Evolutionary conservation across 1,140 invertebrate genomes (phyloP).

Genomic region (Halictus rubicundus): DNA sequence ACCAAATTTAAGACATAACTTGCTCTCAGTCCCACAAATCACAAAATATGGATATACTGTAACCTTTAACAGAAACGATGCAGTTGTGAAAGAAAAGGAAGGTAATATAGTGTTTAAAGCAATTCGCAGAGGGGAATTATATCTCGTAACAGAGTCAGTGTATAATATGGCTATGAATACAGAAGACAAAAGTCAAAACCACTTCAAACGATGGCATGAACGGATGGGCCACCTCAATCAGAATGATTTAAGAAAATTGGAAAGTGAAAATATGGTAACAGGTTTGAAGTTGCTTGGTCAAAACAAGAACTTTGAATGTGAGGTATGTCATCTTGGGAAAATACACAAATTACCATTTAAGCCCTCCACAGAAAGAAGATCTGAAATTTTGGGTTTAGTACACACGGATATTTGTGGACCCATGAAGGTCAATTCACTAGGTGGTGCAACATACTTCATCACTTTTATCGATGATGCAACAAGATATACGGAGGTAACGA

Average conservation of each 20-base stretch:
- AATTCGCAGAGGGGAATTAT: not conserved
- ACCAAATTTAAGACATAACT: slow-evolving; percentile 33
- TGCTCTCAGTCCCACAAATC: slow-evolving; percentile 26
- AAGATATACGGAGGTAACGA: slow-evolving; percentile 12
- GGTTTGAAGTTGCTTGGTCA: not conserved
- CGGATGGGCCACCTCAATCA: slow-evolving; percentile 23
- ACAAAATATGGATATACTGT: slow-evolving; percentile 34
- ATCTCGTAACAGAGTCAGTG: slow-evolving; percentile 54
- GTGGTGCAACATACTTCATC: slow-evolving; percentile 49
- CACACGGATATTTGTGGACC: slow-evolving; percentile 28
- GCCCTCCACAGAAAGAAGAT: not conserved
- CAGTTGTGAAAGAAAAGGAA: not conserved
- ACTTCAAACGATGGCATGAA: slow-evolving; percentile 26
- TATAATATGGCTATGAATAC: slow-evolving; percentile 63
- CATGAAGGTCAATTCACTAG: slow-evolving; percentile 41
- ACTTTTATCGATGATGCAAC: slow-evolving; percentile 57
- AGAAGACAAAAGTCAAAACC: slow-evolving; percentile 63
- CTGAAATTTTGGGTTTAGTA: not conserved
- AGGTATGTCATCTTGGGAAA: slow-evolving; percentile 16
- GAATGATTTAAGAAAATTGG: not conserved
- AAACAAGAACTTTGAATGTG: not conserved
- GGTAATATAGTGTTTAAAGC: slow-evolving; percentile 8
- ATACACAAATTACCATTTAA: slow-evolving; percentile 21
- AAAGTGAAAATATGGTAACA: not conserved
- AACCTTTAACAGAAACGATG: not conserved